These are phyloP conservation scores for Drosophila takahashii DNA, from an alignment of 1,140 invertebrate genomes.

Conservation along the genomic window DNA sequence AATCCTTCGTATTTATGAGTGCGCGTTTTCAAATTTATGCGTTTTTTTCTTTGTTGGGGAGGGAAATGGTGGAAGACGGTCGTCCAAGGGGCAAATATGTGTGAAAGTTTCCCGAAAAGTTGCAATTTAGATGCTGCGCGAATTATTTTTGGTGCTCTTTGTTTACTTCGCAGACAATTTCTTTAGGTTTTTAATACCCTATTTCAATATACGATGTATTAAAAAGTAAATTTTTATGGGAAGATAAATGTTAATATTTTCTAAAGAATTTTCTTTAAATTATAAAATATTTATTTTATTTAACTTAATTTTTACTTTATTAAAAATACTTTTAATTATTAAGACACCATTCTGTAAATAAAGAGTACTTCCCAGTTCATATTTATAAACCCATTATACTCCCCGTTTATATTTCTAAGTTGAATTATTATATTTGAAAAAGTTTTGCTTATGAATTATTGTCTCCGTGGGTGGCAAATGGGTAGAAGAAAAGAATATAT, in stretches of 20 bases:
- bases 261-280: not conserved
- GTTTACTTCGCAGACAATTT: constrained; percentile 10
- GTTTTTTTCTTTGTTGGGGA: not conserved
- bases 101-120: constrained; percentile 46
- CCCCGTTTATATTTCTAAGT: constrained; percentile 50
- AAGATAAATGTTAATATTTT: too few relatives aligned
- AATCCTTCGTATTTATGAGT: constrained; percentile 57
- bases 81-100: constrained; percentile 11
- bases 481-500: constrained; percentile 3
- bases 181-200: not conserved
- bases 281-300: not conserved
- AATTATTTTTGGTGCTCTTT: constrained; percentile 33
- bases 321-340: too few relatives aligned
- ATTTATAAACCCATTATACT: not conserved
- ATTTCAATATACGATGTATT: not conserved
- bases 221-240: not conserved
- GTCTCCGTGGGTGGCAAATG: constrained; percentile 10
- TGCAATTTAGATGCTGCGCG: constrained; percentile 44
- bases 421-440: constrained; percentile 79
- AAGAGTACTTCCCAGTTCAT: constrained; percentile 3
- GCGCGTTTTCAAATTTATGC: constrained; percentile 40
- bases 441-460: constrained; percentile 79
- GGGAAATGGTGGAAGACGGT: not conserved
- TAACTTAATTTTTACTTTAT: not conserved
- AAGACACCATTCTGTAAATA: not conserved